Base-by-base conservation (phyloP, 2,888 invertebrate species). In the Hyposoter dolosus region DNA sequence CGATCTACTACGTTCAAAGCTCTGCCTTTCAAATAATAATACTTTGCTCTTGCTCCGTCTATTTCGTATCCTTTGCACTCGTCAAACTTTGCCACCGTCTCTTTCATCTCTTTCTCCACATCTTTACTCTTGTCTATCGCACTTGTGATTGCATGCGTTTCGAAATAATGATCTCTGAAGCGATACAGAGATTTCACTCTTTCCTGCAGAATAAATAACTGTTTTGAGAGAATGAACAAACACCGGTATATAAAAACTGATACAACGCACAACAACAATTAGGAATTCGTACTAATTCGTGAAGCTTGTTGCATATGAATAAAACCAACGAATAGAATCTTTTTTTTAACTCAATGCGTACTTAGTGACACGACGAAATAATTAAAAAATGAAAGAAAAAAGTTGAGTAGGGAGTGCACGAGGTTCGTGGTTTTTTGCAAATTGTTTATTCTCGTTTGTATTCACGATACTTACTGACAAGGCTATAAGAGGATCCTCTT, bases 91-190 rank as follows among this genome's bases (percentile, higher is more conserved):
- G 95, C 94, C 74, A 97, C 88, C 1, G 96, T 95, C 80, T 95
- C 94, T 72, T 95, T 94, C 94, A 97, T 95, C 91, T 96, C 95
- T 88, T 95, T 95, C 89, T 96, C 95, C 1, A 97, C 95, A 90
- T 96, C 95, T 85, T 94, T 94, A 88, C 95, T 95, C 92, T 97
- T 97, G 66, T 96, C 95, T 28, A 95, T 92, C 0, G 97, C 97
- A 93, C 96, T 95, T 87, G 96, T 96, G 53, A 97, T 94, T 9
- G 96, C 94, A 94, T 97, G 96, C 88, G 95, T 96, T 91, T 97
- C 97, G 94, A 98, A 97, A 94, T 97, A 98, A 91, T 97, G 95
- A 93, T 98, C 97, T 90, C 97, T 95, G 93, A 96, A 98, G 45
- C 94, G 91, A 93, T 96, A 97, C 69, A 98, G 93, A 0, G 95